These are phyloP conservation scores for Hofmannophila pseudospretella DNA, from an alignment of 2,888 invertebrate species.

Conservation along the genomic window DNA sequence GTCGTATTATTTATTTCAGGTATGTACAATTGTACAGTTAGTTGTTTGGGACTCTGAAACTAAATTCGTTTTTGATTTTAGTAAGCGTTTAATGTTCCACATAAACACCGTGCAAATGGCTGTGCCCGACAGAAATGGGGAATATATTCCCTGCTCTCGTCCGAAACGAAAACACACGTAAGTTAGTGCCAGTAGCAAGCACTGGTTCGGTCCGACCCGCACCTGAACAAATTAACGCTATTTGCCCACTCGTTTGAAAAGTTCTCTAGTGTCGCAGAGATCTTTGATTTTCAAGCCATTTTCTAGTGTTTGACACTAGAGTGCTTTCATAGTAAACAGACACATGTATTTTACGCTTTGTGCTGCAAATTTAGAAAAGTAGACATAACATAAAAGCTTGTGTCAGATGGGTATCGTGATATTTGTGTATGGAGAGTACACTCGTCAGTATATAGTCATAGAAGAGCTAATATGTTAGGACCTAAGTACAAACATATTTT, in stretches of 20 bases:
- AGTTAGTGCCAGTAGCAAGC: slow-evolving; percentile 34
- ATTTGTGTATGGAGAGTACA: too few species aligned
- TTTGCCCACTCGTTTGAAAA: slow-evolving; percentile 16
- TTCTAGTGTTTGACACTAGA: not conserved
- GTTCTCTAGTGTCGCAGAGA: not conserved
- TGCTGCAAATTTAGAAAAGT: too few species aligned
- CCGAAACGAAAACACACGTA: slow-evolving; percentile 21
- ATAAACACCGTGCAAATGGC: slow-evolving; percentile 8
- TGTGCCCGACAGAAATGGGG: slow-evolving; percentile 5
- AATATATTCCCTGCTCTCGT: slow-evolving; percentile 3
- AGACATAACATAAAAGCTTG: too few species aligned
- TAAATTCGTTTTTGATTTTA: slow-evolving; percentile 1
- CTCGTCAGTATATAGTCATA: too few species aligned
- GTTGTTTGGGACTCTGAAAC: too few species aligned
- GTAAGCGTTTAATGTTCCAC: slow-evolving; percentile 1
- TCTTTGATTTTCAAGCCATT: slow-evolving; percentile 6
- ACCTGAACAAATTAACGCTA: slow-evolving; percentile 40
- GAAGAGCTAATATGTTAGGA: too few species aligned
- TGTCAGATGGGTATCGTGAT: too few species aligned
- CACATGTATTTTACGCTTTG: too few species aligned
- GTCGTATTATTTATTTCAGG: too few species aligned
- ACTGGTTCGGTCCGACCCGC: slow-evolving; percentile 15
- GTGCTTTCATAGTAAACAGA: too few species aligned
- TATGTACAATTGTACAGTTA: too few species aligned
- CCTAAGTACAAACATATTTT: too few species aligned